Evolutionary conservation across 1,140 invertebrate genomes (phyloP).

Genomic region (Eriocheir sinensis): DNA sequence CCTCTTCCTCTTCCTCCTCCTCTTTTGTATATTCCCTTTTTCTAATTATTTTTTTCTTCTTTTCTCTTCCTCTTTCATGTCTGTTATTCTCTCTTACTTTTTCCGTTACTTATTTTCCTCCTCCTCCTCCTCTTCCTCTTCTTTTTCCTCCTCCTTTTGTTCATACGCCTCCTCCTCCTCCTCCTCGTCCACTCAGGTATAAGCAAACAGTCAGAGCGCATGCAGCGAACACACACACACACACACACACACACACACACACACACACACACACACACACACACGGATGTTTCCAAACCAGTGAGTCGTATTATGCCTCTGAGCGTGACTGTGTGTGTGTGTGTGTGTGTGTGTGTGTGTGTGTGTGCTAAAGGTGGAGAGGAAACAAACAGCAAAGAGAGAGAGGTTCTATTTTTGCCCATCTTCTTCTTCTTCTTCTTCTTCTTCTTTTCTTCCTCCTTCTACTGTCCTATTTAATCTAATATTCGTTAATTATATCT

Average conservation of each 20-base stretch:
- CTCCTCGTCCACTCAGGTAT: not conserved
- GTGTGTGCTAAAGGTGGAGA: too few species aligned
- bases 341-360: too few species aligned
- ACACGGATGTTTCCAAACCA: slow-evolving; percentile 12
- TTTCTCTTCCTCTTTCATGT: not conserved
- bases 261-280: slow-evolving; percentile 6
- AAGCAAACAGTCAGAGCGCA: not conserved
- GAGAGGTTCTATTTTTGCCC: not conserved
- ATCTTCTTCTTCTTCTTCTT: not conserved
- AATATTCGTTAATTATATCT: not conserved
- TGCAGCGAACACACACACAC: not conserved
- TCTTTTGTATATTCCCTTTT: not conserved
- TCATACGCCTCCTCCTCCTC: not conserved
- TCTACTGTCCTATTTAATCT: not conserved
- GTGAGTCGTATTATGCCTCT: not conserved
- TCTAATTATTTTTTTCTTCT: not conserved
- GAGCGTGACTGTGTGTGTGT: not conserved
- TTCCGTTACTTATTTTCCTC: not conserved
- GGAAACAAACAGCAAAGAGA: not conserved
- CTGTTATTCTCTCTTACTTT: not conserved
- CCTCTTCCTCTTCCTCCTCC: not conserved
- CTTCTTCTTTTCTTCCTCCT: not conserved
- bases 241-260: not conserved
- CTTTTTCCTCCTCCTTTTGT: not conserved
- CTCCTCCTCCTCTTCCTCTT: not conserved